Evolutionary conservation across 2,113 vertebrate species (phyloP).

Genomic region (Pholis gunnellus): DNA sequence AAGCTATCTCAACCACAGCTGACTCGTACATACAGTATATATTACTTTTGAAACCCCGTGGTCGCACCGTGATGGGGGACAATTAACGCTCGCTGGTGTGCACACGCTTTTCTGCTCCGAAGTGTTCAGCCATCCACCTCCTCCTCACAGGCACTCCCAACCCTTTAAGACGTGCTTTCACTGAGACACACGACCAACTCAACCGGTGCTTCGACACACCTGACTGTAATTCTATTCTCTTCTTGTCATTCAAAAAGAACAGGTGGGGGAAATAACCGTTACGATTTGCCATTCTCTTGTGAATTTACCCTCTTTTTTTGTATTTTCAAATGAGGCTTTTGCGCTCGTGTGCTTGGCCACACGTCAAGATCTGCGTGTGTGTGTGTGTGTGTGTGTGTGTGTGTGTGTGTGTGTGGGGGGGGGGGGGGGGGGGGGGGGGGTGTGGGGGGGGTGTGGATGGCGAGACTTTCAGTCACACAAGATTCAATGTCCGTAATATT

Average conservation of each 20-base stretch:
- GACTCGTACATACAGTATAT: slow-evolving; percentile 23
- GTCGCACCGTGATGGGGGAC: slow-evolving; percentile 14
- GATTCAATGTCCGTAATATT: slow-evolving; percentile 27
- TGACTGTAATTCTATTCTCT: slow-evolving; percentile 55
- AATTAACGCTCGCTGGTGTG: slow-evolving; percentile 9
- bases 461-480: slow-evolving; percentile 26
- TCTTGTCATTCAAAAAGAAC: slow-evolving; percentile 22
- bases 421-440: too few relatives aligned
- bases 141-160: slow-evolving; percentile 5
- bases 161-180: slow-evolving; percentile 64
- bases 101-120: not conserved
- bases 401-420: too few relatives aligned
- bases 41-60: slow-evolving; percentile 13
- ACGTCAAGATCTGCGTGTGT: slow-evolving; percentile 43
- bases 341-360: slow-evolving; percentile 65
- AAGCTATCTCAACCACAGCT: slow-evolving; percentile 59
- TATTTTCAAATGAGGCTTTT: slow-evolving; percentile 28
- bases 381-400: not conserved
- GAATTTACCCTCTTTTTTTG: slow-evolving; percentile 10
- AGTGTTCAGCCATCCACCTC: slow-evolving; percentile 23
- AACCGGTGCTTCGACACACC: slow-evolving; percentile 71
- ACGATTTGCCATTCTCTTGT: slow-evolving; percentile 45
- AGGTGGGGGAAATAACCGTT: slow-evolving; percentile 42
- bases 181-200: slow-evolving; percentile 28
- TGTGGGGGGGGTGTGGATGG: not conserved